A percentile compares a stretch with the other conserved stretches of the same genome.
Evolutionary conservation across 2,113 vertebrate species (phyloP).

Genomic region (Laterallus jamaicensis): DNA sequence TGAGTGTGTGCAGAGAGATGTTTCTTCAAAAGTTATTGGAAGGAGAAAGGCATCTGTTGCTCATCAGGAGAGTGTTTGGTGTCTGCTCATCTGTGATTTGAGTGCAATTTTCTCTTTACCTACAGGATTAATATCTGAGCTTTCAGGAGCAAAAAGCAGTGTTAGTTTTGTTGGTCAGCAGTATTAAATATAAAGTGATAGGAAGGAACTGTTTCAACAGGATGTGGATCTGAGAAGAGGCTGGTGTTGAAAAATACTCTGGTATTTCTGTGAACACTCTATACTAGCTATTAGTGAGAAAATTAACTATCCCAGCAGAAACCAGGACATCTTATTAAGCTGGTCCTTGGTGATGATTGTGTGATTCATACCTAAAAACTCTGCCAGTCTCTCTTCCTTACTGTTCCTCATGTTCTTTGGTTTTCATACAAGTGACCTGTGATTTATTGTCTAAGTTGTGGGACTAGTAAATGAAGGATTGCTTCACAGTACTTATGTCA

Average conservation of each 20-base stretch:
- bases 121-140: neutral
- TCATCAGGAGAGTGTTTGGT: neutral
- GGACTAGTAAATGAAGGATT: neutral
- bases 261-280: neutral
- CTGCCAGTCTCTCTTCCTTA: neutral
- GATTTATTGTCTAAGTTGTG: neutral
- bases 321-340: neutral
- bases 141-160: neutral
- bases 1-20: neutral
- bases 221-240: neutral
- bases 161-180: neutral
- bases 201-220: neutral
- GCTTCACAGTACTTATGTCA: neutral
- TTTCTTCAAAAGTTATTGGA: neutral
- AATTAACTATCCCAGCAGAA: no score
- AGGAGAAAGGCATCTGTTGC: neutral
- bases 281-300: no score
- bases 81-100: neutral
- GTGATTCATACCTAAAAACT: neutral
- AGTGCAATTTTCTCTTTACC: neutral
- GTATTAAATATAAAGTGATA: neutral
- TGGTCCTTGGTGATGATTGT: neutral
- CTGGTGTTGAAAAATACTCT: neutral
- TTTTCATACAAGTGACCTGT: neutral
- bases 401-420: neutral